Conservation (phyloP, 2,888 invertebrate species). For the Xestobium rufovillosum region DNA sequence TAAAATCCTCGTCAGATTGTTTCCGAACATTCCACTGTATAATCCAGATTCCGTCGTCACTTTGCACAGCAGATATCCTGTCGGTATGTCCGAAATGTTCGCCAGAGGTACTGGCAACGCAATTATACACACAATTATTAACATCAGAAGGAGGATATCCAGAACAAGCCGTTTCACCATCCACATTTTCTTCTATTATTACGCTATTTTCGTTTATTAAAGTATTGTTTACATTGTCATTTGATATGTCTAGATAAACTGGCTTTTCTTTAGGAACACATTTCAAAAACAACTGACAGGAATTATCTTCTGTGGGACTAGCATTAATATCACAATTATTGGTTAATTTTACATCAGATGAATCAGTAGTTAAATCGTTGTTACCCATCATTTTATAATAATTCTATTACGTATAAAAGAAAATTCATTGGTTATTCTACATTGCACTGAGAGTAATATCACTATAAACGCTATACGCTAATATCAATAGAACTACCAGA, state of each 20-base stretch:
- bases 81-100: conserved; percentile 12
- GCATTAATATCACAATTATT: conserved; percentile 19
- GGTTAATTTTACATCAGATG: background rate
- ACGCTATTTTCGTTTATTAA: background rate
- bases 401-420: too few relatives aligned
- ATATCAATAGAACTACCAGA: conserved; percentile 11
- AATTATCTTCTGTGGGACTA: conserved; percentile 23
- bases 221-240: conserved; percentile 12
- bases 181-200: background rate
- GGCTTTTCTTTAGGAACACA: conserved; percentile 29
- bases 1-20: conserved; percentile 46
- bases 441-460: too few relatives aligned
- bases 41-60: conserved; percentile 36
- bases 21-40: conserved; percentile 45
- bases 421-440: too few relatives aligned
- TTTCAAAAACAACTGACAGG: conserved; percentile 30
- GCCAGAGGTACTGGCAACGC: too few relatives aligned
- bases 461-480: too few relatives aligned
- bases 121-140: too few relatives aligned
- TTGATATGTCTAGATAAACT: conserved; percentile 12
- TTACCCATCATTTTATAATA: conserved; percentile 17
- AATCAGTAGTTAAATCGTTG: conserved; percentile 13
- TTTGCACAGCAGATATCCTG: conserved; percentile 44
- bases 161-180: too few relatives aligned
- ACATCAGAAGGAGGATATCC: too few relatives aligned